phyloP scores from a whole-genome alignment of 2,797 vertebrate genomes.

The Cynodonichthys magdalenae region DNA sequence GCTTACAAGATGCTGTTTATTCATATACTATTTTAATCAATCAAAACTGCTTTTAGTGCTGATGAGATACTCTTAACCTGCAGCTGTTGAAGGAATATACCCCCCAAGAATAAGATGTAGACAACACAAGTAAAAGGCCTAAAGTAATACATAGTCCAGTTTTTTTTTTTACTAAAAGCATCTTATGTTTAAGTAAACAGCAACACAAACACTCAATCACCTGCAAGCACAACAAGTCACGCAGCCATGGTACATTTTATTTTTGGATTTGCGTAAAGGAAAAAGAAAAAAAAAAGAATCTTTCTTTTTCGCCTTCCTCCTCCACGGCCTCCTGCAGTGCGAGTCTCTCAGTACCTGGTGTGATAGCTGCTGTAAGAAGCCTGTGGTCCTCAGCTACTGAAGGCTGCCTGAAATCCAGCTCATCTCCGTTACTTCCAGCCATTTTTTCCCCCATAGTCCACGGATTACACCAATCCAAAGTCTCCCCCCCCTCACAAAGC shows the following conservation, averaged over 20 bases:
- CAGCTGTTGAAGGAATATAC: too few relatives aligned
- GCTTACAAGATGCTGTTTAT: conserved; percentile 6
- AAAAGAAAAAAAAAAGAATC: conserved; percentile 46
- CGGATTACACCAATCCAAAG: conserved; percentile 33
- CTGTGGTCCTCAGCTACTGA: conserved; percentile 35
- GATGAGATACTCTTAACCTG: not conserved
- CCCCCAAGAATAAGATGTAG: too few relatives aligned
- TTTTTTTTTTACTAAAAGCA: not conserved
- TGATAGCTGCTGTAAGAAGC: conserved; percentile 37
- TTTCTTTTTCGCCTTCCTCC: conserved; percentile 20
- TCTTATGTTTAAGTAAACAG: conserved; percentile 23
- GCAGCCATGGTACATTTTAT: conserved; percentile 18
- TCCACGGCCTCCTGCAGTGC: conserved; percentile 36
- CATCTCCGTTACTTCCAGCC: conserved; percentile 41
- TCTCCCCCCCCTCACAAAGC: conserved; percentile 9
- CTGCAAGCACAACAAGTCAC: conserved; percentile 15
- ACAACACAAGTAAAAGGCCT: too few relatives aligned
- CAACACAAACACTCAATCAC: conserved; percentile 1
- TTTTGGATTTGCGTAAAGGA: conserved; percentile 33
- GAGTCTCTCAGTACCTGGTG: conserved; percentile 41
- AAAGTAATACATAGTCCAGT: too few relatives aligned
- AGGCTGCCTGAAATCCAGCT: conserved; percentile 44
- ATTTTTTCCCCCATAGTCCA: conserved; percentile 35
- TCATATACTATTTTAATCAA: conserved; percentile 25
- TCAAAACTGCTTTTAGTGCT: conserved; percentile 20